These are phyloP conservation scores for Neocloeon triangulifer DNA, from an alignment of 1,140 invertebrate species.

Conservation along the genomic window DNA sequence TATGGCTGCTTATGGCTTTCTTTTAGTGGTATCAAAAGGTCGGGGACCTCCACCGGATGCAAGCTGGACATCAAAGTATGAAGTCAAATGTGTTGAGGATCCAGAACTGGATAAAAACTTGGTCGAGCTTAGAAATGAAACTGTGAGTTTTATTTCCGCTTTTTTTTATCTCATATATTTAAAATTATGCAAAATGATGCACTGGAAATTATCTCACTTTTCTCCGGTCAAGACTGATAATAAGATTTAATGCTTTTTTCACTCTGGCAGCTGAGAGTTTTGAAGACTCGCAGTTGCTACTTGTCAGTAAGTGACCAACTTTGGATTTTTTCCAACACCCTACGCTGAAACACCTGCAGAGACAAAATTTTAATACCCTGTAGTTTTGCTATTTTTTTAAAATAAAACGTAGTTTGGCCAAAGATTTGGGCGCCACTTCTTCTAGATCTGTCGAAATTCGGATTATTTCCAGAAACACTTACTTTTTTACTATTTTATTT, in stretches of 20 bases:
- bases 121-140: too few species aligned
- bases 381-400: background rate
- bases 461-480: too few species aligned
- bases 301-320: background rate
- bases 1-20: background rate
- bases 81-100: too few species aligned
- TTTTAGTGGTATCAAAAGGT: conserved; percentile 14
- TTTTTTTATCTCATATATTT: too few species aligned
- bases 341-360: background rate
- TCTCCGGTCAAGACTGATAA: too few species aligned
- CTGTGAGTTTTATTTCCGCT: too few species aligned
- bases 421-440: too few species aligned
- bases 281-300: background rate
- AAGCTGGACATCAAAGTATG: conserved; percentile 16
- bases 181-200: too few species aligned
- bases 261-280: background rate
- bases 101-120: too few species aligned
- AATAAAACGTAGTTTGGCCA: background rate
- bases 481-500: too few species aligned
- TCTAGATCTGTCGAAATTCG: too few species aligned
- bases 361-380: background rate
- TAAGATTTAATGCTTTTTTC: background rate
- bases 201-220: too few species aligned
- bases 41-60: conserved; percentile 16
- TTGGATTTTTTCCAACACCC: background rate